Evolutionary conservation across 2,888 invertebrate genomes (phyloP), one percentile per base, ranked within the genome.

Genomic region (Rapana venosa): DNA sequence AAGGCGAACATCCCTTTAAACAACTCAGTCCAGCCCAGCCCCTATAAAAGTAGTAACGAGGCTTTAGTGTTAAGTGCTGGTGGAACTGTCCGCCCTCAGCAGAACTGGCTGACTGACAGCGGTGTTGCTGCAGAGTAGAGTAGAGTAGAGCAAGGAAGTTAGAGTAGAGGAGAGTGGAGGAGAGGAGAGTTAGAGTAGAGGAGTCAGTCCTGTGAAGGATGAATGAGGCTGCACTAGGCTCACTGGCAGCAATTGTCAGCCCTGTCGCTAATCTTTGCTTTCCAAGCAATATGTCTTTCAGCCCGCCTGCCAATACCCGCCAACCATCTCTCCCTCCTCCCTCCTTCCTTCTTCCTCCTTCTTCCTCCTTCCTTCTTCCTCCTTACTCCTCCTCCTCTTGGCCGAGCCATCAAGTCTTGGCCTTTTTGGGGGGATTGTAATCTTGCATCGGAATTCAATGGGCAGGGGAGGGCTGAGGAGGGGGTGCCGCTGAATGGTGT

Each of bases 201-300:
- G n/a, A 47, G 47, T 47, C 47, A 47, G 47, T 8, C 47, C 47
- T 47, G 47, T 47, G 32, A 13, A 32, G 36, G 47, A 83, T 83
- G 81, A 83, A 83, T 83, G 81, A 83, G 81, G 8, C 81, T 83
- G 81, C 81, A 83, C 81, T 13, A 22, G 15, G 47, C 47, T 17
- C 47, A 20, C 15, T 30, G 81, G 26, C 83, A n/a, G 26, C 84
- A 56, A 85, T 74, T 89, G 89, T 89, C 85, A 89, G 36, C 47
- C 74, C 35, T 81, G 89, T 36, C 89, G 61, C 77, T 90, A 91
- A 90, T 91, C 91, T 90, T 91, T 91, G 91, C 89, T 91, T 91
- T 86, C 87, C 70, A 56, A 84, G 91, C 91, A 91, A 91, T 91
- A 91, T 91, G 90, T 91, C 91, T 91, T 91, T 91, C 91, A 91